phyloP scores from a whole-genome alignment of 2,113 vertebrate genomes.

The human region DNA sequence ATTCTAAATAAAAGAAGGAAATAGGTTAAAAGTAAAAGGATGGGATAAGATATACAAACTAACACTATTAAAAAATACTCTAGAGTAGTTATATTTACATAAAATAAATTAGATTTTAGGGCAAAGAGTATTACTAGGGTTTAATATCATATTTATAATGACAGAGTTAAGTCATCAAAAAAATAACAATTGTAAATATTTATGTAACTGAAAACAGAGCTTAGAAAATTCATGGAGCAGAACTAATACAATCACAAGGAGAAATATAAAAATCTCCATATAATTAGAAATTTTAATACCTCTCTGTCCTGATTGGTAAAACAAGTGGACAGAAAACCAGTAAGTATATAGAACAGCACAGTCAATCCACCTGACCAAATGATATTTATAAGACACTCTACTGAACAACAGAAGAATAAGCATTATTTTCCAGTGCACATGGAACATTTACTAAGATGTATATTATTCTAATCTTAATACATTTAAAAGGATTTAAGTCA shows the following conservation, averaged over 20 bases:
- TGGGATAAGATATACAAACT: neutral
- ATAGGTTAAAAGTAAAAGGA: neutral
- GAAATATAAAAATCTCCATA: neutral
- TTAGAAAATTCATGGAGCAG: neutral
- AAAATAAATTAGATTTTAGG: neutral
- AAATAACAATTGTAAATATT: neutral
- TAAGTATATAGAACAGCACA: neutral
- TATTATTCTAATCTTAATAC: neutral
- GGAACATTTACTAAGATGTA: neutral
- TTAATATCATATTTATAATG: neutral
- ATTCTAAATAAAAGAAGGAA: conserved; percentile 10
- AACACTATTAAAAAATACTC: neutral
- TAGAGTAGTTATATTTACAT: neutral
- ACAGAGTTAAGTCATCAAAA: neutral
- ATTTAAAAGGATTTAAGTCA: neutral
- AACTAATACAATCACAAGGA: neutral
- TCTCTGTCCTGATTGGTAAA: neutral
- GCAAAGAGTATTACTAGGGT: neutral
- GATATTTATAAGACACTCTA: neutral
- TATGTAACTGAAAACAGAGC: neutral
- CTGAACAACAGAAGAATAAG: neutral
- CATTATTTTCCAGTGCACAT: neutral
- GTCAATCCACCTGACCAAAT: neutral
- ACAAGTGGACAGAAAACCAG: neutral
- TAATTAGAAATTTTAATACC: neutral